Evolutionary conservation across 2,797 vertebrate species (phyloP).

Genomic region (Pyrrhura leucotis): DNA sequence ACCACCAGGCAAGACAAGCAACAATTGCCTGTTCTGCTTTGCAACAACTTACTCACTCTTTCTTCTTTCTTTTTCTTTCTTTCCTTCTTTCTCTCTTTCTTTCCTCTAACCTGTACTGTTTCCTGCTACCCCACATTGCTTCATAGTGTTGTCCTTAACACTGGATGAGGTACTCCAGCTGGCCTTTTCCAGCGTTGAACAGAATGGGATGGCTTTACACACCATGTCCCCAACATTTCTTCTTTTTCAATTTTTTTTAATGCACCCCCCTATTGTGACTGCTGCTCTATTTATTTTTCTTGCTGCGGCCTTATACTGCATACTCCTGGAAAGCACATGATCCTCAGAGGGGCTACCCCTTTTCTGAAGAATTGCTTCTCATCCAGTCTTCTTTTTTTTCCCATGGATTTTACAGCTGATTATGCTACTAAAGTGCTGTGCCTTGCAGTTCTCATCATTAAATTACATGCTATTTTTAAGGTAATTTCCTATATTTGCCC

Average conservation of each 20-base stretch:
- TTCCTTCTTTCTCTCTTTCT: background rate
- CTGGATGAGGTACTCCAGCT: background rate
- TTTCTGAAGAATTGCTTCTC: background rate
- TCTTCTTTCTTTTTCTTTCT: no score
- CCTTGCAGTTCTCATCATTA: conserved; percentile 1
- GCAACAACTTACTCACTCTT: background rate
- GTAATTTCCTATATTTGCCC: background rate
- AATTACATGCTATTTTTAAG: background rate
- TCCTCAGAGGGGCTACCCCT: background rate
- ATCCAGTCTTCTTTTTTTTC: background rate
- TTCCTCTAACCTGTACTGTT: background rate
- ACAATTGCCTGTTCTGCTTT: background rate
- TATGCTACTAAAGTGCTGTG: background rate
- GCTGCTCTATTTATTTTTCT: background rate
- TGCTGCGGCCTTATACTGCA: background rate
- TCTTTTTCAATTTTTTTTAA: background rate
- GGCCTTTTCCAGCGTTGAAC: background rate
- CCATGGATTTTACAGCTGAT: background rate
- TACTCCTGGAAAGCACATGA: background rate
- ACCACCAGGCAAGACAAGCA: background rate
- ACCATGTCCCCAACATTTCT: background rate
- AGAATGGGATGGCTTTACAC: background rate
- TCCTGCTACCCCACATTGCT: background rate
- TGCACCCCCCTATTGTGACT: background rate
- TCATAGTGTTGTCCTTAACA: background rate